Evolutionary conservation across 2,888 invertebrate species (phyloP), one percentile per base, ranked within the genome.

Genomic region (Alviniconcha strummeri): DNA sequence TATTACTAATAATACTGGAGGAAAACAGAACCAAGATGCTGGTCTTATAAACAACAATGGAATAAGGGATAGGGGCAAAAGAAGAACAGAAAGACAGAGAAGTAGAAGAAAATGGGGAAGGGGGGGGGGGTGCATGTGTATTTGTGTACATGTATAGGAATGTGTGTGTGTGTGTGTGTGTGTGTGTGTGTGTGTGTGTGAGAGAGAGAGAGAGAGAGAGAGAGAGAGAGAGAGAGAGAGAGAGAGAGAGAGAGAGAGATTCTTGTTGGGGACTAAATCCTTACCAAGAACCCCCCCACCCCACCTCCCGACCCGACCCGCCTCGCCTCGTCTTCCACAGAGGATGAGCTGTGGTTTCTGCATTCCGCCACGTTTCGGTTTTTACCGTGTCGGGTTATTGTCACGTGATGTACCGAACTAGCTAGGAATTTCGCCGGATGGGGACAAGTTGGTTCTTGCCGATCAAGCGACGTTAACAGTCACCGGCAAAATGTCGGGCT

Each of bases 401-500:
- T 74, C 64, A 56, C 72, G 13, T 64, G 64, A 52, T 54, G 55
- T 64, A 17, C 36, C 17, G 11, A 36, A 56, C 74, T 4, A n/a
- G 75, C n/a, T 64, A 36, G 81, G 81, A 75, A 60, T 75, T 64
- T 81, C 54, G n/a, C 75, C 81, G 56, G 19, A 9, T 75, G 17
- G 81, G 81, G 60, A 75, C 55, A 52, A 36, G 52, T 54, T 5
- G 15, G 36, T 36, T 36, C 36, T 36, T 36, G 36, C 36, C 3
- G 36, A 0, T 36, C 36, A 3, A 36, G 36, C 36, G 36, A 36
- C 36, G 36, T 36, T 36, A 36, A 36, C 36, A 36, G 36, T 36
- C 36, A 52, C 60, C 8, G 57, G 36, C 72, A 57, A 36, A 57
- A 81, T 81, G 81, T 75, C 75, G 19, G 75, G 75, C 64, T 60